Evolutionary conservation across 1,140 invertebrate genomes (phyloP).

Genomic region (Whitmania pigra): DNA sequence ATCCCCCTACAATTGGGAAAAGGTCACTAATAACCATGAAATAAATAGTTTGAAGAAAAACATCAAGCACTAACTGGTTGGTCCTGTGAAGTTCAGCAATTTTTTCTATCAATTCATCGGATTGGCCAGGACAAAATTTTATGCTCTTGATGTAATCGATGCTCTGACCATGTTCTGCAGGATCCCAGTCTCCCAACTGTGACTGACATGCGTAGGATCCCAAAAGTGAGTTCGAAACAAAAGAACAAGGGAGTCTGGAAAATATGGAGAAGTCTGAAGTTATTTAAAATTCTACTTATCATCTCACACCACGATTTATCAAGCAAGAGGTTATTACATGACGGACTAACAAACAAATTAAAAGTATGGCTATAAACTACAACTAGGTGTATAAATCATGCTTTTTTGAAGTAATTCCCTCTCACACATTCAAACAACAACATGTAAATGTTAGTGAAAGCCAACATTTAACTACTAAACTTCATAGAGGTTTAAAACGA

Average conservation of each 20-base stretch:
- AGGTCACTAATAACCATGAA: background rate
- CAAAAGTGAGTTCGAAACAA: slow-evolving; percentile 86
- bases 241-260: slow-evolving; percentile 47
- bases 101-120: slow-evolving; percentile 75
- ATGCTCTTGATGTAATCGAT: slow-evolving; percentile 72
- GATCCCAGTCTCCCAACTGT: slow-evolving; percentile 89
- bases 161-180: slow-evolving; percentile 56
- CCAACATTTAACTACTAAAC: no score
- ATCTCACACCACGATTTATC: no score
- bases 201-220: slow-evolving; percentile 94
- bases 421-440: no score
- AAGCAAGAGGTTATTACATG: no score
- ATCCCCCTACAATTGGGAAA: slow-evolving; percentile 57
- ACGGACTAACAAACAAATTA: no score
- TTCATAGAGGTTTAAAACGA: no score
- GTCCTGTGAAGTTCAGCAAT: slow-evolving; percentile 89
- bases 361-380: no score
- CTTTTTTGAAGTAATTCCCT: no score
- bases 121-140: slow-evolving; percentile 68
- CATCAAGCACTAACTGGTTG: background rate
- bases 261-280: background rate
- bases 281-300: no score
- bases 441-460: no score
- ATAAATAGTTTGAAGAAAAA: slow-evolving; percentile 1
- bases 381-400: no score